Conservation (phyloP, 2,888 invertebrate species). For the Gandaritis pyraliata region DNA sequence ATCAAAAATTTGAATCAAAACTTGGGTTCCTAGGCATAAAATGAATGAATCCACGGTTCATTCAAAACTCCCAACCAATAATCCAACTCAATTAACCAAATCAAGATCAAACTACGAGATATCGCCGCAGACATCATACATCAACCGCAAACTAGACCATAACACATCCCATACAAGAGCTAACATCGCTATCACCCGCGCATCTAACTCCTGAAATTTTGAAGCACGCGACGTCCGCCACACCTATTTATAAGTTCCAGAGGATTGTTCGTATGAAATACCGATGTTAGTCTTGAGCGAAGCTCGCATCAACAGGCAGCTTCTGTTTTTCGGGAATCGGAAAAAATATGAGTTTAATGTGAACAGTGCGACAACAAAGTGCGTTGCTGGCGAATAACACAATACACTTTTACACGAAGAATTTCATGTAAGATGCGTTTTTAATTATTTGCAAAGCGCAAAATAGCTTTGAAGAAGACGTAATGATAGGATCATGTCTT, state of each 20-base stretch:
- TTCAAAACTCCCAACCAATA: not conserved
- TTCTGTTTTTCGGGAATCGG: constrained; percentile 17
- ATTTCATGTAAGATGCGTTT: constrained; percentile 53
- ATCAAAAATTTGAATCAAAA: too few relatives aligned
- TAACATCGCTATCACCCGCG: constrained; percentile 38
- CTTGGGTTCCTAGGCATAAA: too few relatives aligned
- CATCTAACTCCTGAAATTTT: constrained; percentile 45
- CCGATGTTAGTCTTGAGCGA: constrained; percentile 70
- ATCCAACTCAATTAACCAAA: constrained; percentile 4
- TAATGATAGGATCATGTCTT: constrained; percentile 23
- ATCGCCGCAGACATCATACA: constrained; percentile 29
- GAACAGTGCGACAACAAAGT: constrained; percentile 60
- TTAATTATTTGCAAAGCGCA: constrained; percentile 44
- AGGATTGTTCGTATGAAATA: constrained; percentile 75
- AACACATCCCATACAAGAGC: constrained; percentile 30
- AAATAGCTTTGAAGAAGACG: constrained; percentile 32
- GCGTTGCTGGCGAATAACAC: constrained; percentile 59
- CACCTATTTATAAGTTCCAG: constrained; percentile 85
- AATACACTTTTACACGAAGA: constrained; percentile 51
- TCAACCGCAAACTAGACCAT: constrained; percentile 35
- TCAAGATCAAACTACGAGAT: constrained; percentile 13
- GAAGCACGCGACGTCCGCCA: constrained; percentile 59
- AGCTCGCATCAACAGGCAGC: constrained; percentile 49
- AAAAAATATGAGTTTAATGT: constrained; percentile 60
- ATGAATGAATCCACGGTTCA: constrained; percentile 14